Percentiles rank a stretch among this genome's conserved stretches.
Conservation (phyloP, 1,140 invertebrate genomes). For the Drosophila baimaii region DNA sequence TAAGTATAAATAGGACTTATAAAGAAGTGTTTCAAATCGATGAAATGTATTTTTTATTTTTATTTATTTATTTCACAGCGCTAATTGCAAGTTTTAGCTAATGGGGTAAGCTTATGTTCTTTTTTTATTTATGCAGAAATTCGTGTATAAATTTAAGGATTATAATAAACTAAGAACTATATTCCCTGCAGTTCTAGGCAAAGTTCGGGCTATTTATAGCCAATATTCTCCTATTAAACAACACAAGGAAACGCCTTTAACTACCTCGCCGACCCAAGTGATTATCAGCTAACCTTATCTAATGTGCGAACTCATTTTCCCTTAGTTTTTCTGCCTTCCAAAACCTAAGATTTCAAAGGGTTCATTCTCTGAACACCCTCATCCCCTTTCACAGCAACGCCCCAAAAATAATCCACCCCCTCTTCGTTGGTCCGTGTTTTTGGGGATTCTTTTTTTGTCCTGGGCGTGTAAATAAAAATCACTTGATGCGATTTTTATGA, state of each 20-base stretch:
- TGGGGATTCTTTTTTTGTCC: conserved; percentile 52
- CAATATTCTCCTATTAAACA: not conserved
- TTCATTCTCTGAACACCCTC: conserved; percentile 33
- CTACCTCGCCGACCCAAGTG: not conserved
- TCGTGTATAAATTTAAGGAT: too few relatives aligned
- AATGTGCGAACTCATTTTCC: conserved; percentile 28
- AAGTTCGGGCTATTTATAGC: too few relatives aligned
- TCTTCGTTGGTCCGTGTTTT: conserved; percentile 15
- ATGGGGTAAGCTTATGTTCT: too few relatives aligned
- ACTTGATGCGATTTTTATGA: conserved; percentile 82
- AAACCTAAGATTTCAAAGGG: conserved; percentile 65
- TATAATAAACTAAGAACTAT: too few relatives aligned
- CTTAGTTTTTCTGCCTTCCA: conserved; percentile 11
- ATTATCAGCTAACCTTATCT: conserved; percentile 42
- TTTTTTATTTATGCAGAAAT: too few relatives aligned
- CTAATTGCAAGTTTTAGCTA: too few relatives aligned
- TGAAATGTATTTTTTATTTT: too few relatives aligned
- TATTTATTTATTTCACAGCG: too few relatives aligned
- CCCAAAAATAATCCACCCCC: not conserved
- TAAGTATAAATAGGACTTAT: not conserved
- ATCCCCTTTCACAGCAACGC: conserved; percentile 1
- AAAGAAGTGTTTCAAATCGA: not conserved
- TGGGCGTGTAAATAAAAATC: conserved; percentile 77
- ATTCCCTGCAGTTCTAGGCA: too few relatives aligned
- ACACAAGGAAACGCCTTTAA: not conserved